phyloP scores from a whole-genome alignment of 35 echinoderm and acorn worm species.

The Apostichopus californicus region DNA sequence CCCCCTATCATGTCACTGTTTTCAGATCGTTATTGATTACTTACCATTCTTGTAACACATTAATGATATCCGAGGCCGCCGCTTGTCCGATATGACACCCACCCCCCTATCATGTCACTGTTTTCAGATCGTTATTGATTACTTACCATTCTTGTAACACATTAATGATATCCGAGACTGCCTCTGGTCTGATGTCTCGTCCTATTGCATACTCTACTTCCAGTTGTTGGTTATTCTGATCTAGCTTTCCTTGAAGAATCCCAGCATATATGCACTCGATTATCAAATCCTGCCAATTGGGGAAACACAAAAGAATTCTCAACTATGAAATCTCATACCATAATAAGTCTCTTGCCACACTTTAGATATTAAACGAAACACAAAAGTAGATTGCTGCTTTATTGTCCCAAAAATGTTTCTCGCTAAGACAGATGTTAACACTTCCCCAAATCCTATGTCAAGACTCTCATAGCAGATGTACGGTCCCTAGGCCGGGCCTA shows the following conservation, averaged over 20 bases:
- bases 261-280: conserved; percentile 95
- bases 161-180: conserved; percentile 81
- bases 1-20: conserved; percentile 64
- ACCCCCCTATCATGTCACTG: conserved; percentile 66
- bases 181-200: conserved; percentile 92
- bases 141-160: conserved; percentile 96
- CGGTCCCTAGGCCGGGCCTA: too few species aligned
- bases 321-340: neutral
- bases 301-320: neutral
- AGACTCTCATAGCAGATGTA: too few species aligned
- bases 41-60: conserved; percentile 94
- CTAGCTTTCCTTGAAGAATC: conserved; percentile 90
- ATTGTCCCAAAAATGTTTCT: too few species aligned
- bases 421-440: too few species aligned
- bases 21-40: neutral
- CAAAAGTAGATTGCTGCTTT: too few species aligned
- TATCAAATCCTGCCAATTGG: conserved; percentile 69
- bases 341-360: neutral
- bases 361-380: neutral
- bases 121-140: neutral
- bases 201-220: conserved; percentile 94
- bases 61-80: conserved; percentile 76
- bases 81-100: conserved; percentile 86
- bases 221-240: conserved; percentile 95
- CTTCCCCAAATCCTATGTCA: too few species aligned